Percentiles rank a stretch among this genome's conserved stretches.
Conservation (phyloP, 2,113 vertebrate genomes). For the Centropus unirufus region DNA sequence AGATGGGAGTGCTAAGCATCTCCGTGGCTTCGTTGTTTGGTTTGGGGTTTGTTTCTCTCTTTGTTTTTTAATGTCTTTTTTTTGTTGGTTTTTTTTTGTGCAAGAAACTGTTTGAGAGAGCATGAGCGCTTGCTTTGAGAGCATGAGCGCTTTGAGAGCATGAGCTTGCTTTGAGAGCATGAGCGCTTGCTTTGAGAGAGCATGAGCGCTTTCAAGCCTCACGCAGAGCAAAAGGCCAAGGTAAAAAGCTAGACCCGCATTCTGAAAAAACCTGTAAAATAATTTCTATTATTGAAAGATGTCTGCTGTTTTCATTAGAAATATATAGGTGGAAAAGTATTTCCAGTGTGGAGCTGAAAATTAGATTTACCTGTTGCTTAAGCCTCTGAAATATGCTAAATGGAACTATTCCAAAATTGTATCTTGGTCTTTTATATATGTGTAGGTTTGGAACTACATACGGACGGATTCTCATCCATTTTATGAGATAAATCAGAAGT, state of each 20-base stretch:
- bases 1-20: background rate
- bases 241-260: background rate
- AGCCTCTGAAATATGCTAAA: background rate
- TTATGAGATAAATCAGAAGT: background rate
- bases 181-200: background rate
- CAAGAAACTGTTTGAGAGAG: background rate
- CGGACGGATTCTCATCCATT: background rate
- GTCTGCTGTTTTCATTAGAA: background rate
- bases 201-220: background rate
- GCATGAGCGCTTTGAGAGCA: background rate
- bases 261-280: background rate
- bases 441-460: background rate
- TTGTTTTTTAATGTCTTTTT: background rate
- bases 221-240: background rate
- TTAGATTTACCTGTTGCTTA: background rate
- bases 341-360: background rate
- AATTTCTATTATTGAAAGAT: background rate
- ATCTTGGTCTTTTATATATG: background rate
- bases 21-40: accelerated
- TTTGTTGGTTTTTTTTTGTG: background rate
- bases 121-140: background rate
- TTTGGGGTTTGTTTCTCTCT: background rate
- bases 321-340: background rate
- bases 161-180: background rate
- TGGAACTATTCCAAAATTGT: background rate